These are phyloP conservation scores for Drosophila nikananu DNA, from an alignment of 1,140 invertebrate genomes.

Conservation along the genomic window DNA sequence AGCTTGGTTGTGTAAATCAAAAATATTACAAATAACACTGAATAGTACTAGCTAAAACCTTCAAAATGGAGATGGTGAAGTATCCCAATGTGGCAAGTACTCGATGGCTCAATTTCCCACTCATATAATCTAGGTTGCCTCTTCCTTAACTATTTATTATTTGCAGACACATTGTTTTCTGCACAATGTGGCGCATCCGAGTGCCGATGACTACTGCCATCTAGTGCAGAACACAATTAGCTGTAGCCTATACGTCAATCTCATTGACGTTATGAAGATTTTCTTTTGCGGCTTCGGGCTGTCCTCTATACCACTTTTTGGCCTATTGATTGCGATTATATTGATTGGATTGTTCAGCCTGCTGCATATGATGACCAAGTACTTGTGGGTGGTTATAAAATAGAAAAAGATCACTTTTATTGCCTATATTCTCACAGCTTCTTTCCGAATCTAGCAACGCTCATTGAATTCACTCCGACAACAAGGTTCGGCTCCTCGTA, in stretches of 20 bases:
- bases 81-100: slow-evolving; percentile 26
- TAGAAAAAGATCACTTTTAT: background rate
- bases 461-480: slow-evolving; percentile 44
- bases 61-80: slow-evolving; percentile 10
- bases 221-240: background rate
- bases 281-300: slow-evolving; percentile 15
- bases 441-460: slow-evolving; percentile 43
- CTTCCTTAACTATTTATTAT: background rate
- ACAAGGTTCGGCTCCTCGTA: slow-evolving; percentile 26
- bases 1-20: background rate
- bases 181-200: too few relatives aligned
- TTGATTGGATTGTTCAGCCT: background rate
- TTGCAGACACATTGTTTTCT: slow-evolving; percentile 20
- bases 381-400: slow-evolving; percentile 51
- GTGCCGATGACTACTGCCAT: slow-evolving; percentile 15
- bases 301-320: background rate
- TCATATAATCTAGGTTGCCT: background rate
- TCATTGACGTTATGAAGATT: slow-evolving; percentile 39
- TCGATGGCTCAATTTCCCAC: background rate
- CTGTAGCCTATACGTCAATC: slow-evolving; percentile 22
- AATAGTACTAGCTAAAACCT: too few relatives aligned
- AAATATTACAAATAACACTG: background rate
- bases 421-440: slow-evolving; percentile 12
- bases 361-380: slow-evolving; percentile 39
- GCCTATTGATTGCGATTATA: background rate